These are phyloP conservation scores for Mamestra configurata DNA, from an alignment of 1,140 invertebrate species.

Conservation along the genomic window DNA sequence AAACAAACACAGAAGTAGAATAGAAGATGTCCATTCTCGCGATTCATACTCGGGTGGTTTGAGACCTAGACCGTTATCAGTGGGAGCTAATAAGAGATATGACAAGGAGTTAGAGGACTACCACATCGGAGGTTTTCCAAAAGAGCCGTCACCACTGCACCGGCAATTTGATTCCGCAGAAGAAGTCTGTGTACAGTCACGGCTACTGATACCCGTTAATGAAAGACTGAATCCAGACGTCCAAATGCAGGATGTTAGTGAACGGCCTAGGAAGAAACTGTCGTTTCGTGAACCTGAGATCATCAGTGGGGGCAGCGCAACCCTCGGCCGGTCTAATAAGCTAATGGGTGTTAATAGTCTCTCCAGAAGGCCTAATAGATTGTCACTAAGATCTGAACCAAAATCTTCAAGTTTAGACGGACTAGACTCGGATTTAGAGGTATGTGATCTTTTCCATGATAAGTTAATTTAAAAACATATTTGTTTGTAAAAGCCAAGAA, in stretches of 20 bases:
- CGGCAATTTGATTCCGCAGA: constrained; percentile 75
- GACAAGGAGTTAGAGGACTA: constrained; percentile 70
- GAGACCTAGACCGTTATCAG: constrained; percentile 75
- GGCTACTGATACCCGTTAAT: constrained; percentile 81
- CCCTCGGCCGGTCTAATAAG: constrained; percentile 74
- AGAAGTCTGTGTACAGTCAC: constrained; percentile 80
- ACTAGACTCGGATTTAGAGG: constrained; percentile 81
- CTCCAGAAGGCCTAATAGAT: constrained; percentile 71
- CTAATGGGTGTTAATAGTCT: constrained; percentile 83
- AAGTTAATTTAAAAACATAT: constrained; percentile 22
- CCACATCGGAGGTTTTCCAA: constrained; percentile 65
- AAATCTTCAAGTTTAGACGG: constrained; percentile 70
- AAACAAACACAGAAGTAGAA: constrained; percentile 75
- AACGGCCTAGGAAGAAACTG: constrained; percentile 94
- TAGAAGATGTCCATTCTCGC: constrained; percentile 66
- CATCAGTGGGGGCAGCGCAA: constrained; percentile 80
- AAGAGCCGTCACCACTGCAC: constrained; percentile 66
- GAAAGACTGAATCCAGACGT: constrained; percentile 77
- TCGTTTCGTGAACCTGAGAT: constrained; percentile 95
- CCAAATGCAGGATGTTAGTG: constrained; percentile 84
- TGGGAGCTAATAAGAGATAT: constrained; percentile 75
- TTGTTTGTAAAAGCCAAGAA: constrained; percentile 10
- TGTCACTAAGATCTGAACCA: constrained; percentile 70
- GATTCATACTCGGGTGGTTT: constrained; percentile 55
- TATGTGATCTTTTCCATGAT: constrained; percentile 55